A percentile compares a stretch with the other conserved stretches of the same genome.
These are phyloP conservation scores for Hydrochoerus hydrochaeris DNA, from an alignment of 2,113 vertebrate species.

Conservation along the genomic window DNA sequence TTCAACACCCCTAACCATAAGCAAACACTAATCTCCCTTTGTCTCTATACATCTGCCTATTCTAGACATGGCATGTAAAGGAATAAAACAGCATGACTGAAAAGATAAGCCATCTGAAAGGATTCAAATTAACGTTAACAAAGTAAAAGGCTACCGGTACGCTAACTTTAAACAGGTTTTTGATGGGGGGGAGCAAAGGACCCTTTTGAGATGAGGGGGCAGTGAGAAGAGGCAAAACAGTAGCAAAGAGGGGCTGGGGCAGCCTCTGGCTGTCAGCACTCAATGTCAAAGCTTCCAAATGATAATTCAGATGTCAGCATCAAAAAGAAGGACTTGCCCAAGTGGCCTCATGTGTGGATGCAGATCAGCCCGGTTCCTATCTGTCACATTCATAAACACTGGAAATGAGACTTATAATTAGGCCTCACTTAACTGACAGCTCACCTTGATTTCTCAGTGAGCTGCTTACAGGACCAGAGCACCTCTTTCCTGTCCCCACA, in stretches of 20 bases:
- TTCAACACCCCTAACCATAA: neutral
- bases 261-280: neutral
- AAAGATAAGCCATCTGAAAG: constrained; percentile 24
- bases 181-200: neutral
- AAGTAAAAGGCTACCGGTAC: neutral
- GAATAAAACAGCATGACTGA: neutral
- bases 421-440: constrained; percentile 73
- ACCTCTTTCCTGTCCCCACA: neutral
- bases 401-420: constrained; percentile 75
- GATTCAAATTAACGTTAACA: constrained; percentile 4
- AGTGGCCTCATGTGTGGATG: neutral
- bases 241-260: neutral
- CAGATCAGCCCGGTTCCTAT: neutral
- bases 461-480: constrained; percentile 13
- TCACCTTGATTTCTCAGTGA: constrained; percentile 63
- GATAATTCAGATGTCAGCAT: constrained; percentile 29
- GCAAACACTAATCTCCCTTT: neutral
- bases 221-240: neutral
- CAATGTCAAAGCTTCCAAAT: constrained; percentile 13
- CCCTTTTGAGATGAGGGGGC: neutral
- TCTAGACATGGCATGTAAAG: constrained; percentile 36
- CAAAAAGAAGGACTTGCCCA: constrained; percentile 10
- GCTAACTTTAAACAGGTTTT: neutral
- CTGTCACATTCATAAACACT: constrained; percentile 69
- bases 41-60: neutral